Conservation (phyloP, 2,797 vertebrate genomes). For the Phrynocephalus guinanensis region DNA sequence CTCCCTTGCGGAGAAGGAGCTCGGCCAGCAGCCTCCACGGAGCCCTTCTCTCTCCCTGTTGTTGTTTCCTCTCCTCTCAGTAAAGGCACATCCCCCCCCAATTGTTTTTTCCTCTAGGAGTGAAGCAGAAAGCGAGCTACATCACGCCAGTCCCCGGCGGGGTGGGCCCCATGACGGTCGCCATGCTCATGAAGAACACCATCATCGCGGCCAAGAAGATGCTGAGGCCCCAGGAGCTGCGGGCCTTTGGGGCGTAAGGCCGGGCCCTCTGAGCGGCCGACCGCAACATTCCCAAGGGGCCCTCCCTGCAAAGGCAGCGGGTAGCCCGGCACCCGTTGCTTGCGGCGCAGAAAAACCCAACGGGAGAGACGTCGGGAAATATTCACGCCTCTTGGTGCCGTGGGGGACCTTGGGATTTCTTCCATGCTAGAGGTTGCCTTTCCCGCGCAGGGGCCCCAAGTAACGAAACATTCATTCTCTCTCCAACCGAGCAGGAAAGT, state of each 20-base stretch:
- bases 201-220: constrained; percentile 94
- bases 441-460: no score
- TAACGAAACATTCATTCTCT: not conserved
- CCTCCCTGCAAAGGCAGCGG: constrained; percentile 61
- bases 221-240: constrained; percentile 63
- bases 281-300: constrained; percentile 53
- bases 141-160: constrained; percentile 97
- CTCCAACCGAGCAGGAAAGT: not conserved
- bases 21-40: no score
- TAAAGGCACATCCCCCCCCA: not conserved
- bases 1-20: no score
- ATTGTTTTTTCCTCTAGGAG: constrained; percentile 76
- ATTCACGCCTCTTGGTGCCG: constrained; percentile 54
- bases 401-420: not conserved
- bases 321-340: constrained; percentile 76
- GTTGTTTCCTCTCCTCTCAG: no score
- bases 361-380: constrained; percentile 21
- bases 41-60: no score
- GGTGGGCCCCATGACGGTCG: constrained; percentile 97
- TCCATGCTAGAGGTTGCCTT: not conserved
- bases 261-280: constrained; percentile 12
- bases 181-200: constrained; percentile 99
- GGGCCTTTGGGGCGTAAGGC: constrained; percentile 58
- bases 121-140: constrained; percentile 91
- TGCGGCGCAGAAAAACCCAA: constrained; percentile 65